Base-by-base conservation (phyloP, 2,888 invertebrate species). In the Pyrochroa serraticornis region DNA sequence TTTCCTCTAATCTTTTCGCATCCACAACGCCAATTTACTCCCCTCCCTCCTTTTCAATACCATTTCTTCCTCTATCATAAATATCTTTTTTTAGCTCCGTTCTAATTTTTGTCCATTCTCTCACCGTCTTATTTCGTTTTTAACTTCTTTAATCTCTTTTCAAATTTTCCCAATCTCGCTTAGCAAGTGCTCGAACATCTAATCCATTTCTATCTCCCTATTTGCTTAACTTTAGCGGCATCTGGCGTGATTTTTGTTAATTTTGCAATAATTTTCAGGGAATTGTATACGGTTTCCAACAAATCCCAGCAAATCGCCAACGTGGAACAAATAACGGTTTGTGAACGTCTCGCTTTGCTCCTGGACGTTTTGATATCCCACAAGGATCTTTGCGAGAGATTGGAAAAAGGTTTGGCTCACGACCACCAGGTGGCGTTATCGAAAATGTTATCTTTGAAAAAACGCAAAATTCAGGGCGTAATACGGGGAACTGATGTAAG, bases 371-470 rank as follows among this genome's bases (percentile, higher is more conserved):
- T 85, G 48, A 76, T 82, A 6, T 83, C 83, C 1, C 84, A 85
- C 64, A 79, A 81, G 64, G 83, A 84, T 60, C 71, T 86, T 12
- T 86, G 86, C 65, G 86, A 86, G 67, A 78, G 86, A 55, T 81
- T 86, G 57, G 86, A 86, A 65, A 81, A 82, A 49, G 86, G 86
- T 3, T 82, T 86, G 1, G 83, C 84, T 10, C 82, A 84, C 10
- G 87, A 86, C 71, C 86, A 87, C 72, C 84, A 85, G 63, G 80
- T 81, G 31, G 86, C 86, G 0, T 73, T 86, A 6, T 82, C 84
- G 1, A 85, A 85, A 64, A 85, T 86, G 84, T 69, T 86, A 33
- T 81, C 83, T 1, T 75, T 86, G 47, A 87, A 87, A 68, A 85
- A 85, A 64, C 76, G 84, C 43, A 85, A 85, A 71, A 84, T 86